Conservation (phyloP, 1,140 invertebrate genomes). For the Drosophila lacertosa region DNA sequence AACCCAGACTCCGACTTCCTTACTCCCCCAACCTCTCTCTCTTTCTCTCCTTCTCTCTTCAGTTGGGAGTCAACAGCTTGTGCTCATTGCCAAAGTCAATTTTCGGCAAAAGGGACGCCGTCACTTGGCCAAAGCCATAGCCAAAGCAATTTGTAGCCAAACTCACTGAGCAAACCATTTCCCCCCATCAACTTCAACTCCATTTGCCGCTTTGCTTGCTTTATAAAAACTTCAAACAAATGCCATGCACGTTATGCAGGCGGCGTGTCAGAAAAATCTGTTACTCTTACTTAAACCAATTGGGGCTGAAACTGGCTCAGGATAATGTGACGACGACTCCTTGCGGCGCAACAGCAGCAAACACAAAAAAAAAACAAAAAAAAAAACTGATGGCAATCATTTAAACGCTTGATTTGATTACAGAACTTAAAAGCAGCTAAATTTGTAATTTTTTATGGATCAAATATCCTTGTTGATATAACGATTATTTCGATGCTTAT, state of each 20-base stretch:
- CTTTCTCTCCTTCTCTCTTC: too few relatives aligned
- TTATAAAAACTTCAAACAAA: conserved; percentile 79
- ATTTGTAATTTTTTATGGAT: too few relatives aligned
- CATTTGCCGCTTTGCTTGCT: conserved; percentile 26
- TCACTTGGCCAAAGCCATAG: conserved; percentile 14
- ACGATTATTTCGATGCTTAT: too few relatives aligned
- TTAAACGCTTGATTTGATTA: conserved; percentile 30
- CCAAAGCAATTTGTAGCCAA: conserved; percentile 61
- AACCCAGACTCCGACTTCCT: conserved; percentile 1
- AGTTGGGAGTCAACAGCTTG: conserved; percentile 68
- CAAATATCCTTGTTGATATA: too few relatives aligned
- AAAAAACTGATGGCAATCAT: conserved; percentile 38
- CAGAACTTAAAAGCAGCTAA: background rate
- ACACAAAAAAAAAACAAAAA: background rate
- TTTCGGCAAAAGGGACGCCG: conserved; percentile 59
- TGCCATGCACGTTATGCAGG: conserved; percentile 63
- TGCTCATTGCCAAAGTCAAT: conserved; percentile 80
- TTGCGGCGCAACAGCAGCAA: background rate
- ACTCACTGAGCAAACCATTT: conserved; percentile 41
- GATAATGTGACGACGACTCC: conserved; percentile 27
- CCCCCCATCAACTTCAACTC: conserved; percentile 15
- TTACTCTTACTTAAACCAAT: conserved; percentile 68
- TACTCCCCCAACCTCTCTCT: too few relatives aligned
- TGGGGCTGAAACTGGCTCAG: conserved; percentile 22
- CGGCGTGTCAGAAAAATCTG: conserved; percentile 77